A percentile compares a stretch with the other conserved stretches of the same genome.
phyloP scores from a whole-genome alignment of 2,888 invertebrate genomes.

The Leptopilina drosophilae region DNA sequence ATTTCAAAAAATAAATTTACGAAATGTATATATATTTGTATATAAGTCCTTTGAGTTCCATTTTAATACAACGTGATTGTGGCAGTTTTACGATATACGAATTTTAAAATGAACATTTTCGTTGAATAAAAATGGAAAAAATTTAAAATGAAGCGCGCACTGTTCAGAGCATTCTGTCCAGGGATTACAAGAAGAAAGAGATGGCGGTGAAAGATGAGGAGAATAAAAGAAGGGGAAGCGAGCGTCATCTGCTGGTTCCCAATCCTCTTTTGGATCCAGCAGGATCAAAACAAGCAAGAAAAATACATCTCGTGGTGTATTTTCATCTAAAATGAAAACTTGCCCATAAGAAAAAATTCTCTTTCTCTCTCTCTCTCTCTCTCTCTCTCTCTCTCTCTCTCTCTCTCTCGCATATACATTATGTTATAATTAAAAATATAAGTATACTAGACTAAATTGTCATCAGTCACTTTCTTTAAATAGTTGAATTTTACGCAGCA shows the following conservation, averaged over 20 bases:
- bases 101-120: too few relatives aligned
- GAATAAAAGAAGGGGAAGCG: slow-evolving; percentile 49
- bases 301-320: slow-evolving; percentile 61
- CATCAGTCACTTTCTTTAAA: too few relatives aligned
- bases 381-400: not conserved
- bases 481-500: too few relatives aligned
- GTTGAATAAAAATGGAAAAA: not conserved
- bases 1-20: too few relatives aligned
- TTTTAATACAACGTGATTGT: too few relatives aligned
- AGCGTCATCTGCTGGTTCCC: slow-evolving; percentile 66
- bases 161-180: slow-evolving; percentile 54
- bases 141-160: not conserved
- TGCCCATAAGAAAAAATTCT: not conserved
- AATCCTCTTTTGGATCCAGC: slow-evolving; percentile 63
- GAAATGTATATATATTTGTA: too few relatives aligned
- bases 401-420: too few relatives aligned
- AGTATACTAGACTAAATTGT: too few relatives aligned
- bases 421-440: too few relatives aligned
- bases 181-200: slow-evolving; percentile 59
- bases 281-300: slow-evolving; percentile 58
- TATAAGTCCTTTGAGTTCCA: too few relatives aligned
- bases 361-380: not conserved
- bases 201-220: slow-evolving; percentile 51
- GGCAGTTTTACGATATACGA: too few relatives aligned
- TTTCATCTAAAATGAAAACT: not conserved